Base-by-base conservation (phyloP, 2,888 invertebrate species). In the Coremacera marginata region DNA sequence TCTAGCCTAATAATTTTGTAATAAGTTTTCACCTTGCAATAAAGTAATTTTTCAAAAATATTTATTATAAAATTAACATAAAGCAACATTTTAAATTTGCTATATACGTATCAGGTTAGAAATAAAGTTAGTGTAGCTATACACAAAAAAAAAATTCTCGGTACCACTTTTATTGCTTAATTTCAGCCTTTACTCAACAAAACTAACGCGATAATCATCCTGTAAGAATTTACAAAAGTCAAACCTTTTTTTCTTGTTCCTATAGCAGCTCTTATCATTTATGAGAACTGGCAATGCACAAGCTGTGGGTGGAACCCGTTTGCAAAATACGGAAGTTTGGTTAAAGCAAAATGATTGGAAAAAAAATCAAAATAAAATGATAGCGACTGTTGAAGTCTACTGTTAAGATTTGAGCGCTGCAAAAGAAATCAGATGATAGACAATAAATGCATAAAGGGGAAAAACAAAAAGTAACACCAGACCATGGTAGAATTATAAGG, bases 301-400 rank as follows among this genome's bases (percentile, higher is more conserved):
- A 11, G 16, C 31, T 22, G 67, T 67, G 67, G 67, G 67, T 67
- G 44, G 44, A 49, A 67, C 49, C 37, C 44, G 67, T 16, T 37
- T 19, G 67, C 67, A 67, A 67, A 67, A n/a, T 37, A 67, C 37
- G 44, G 37, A 44, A 44, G 25, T 5, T 25, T 60, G 60, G 27
- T 4, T 60, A 60, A 60, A 25, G 25, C 8, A 37, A 49, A 49
- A 67, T 22, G 49, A 37, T 1, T 7, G 1, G 8, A 37, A 37
- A 37, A 37, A 37, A 8, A 37, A 37, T 37, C 37, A 5, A 52
- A 16, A 52, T 52, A 16, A 52, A 16, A 19, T 52, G 16, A 63
- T 14, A 16, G 27, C 63, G 31, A 34, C 63, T 5, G n/a, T 16
- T 27, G n/a, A 63, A 63, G 63, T n/a, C 63, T 63, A 63, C 63